Evolutionary conservation across 1,140 invertebrate species (phyloP), one percentile per base, ranked within the genome.

Genomic region (Vanessa atalanta): DNA sequence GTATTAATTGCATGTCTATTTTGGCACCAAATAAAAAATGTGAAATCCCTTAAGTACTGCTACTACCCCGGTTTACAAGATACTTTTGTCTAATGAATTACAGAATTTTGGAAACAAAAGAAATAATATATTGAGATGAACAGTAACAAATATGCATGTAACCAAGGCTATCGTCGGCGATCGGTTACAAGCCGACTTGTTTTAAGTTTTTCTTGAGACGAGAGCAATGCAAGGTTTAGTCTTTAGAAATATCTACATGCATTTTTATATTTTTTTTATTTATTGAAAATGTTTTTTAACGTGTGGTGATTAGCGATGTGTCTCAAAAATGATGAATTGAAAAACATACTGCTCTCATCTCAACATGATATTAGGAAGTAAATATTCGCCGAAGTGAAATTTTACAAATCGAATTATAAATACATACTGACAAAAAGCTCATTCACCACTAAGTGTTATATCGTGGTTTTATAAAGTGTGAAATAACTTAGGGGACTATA

Each of bases 111-210:
- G 80, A 85, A 84, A 84, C 72, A 83, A 88, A 87, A 67, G 76
- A 74, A 81, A 81, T 71, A 79, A 84, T 81, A 78, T 78, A 75
- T 81, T 83, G 80, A 84, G 81, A 89, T 84, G 82, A 84, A 82
- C 70, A 83, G 78, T 84, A 85, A 89, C 88, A 89, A 91, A 91
- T 87, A 84, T 89, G 89, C 90, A 86, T 88, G 90, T 93, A 93
- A 93, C 90, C 90, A 89, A 93, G 89, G 85, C 83, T 79, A 69
- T 9, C 8, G 16, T 63, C 70, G 78, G 85, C 85, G 63, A 89
- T 93, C 88, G 86, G 91, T 91, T 91, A 91, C 91, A 91, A 83
- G 82, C 89, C 75, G 77, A 89, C 84, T 91, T 92, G 88, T 88
- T 78, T 70, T 1, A 43, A 5, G 37, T 57, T 53, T n/a, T 23